Evolutionary conservation across 2,888 invertebrate species (phyloP).

Genomic region (Agonopterix alstromeriana): DNA sequence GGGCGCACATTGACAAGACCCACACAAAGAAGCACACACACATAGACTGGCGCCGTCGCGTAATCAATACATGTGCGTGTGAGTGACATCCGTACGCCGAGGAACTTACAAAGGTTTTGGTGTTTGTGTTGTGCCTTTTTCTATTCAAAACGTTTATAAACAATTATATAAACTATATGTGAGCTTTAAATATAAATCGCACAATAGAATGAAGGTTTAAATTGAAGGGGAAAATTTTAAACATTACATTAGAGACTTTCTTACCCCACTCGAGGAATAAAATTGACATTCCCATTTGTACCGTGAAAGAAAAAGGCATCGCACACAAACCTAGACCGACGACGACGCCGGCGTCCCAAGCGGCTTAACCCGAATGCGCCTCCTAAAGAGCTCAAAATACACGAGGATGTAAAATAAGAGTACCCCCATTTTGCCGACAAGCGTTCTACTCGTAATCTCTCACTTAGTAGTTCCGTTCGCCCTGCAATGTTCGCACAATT

Average conservation of each 20-base stretch:
- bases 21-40: constrained; percentile 61
- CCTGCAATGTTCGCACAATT: constrained; percentile 77
- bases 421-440: constrained; percentile 64
- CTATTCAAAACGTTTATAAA: constrained; percentile 9
- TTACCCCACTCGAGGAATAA: constrained; percentile 33
- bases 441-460: constrained; percentile 76
- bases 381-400: constrained; percentile 68
- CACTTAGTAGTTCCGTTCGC: constrained; percentile 77
- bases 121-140: constrained; percentile 32
- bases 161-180: not conserved
- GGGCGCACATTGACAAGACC: constrained; percentile 47
- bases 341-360: constrained; percentile 46
- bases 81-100: constrained; percentile 70
- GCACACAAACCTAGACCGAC: constrained; percentile 50
- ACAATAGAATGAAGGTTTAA: constrained; percentile 3
- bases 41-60: constrained; percentile 71
- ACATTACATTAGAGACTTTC: constrained; percentile 23
- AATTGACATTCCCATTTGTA: constrained; percentile 35
- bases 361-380: constrained; percentile 63
- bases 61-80: constrained; percentile 83
- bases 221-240: constrained; percentile 15
- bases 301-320: constrained; percentile 62
- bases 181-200: constrained; percentile 7
- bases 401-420: constrained; percentile 67
- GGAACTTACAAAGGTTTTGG: constrained; percentile 28